Evolutionary conservation across 2,888 invertebrate genomes (phyloP).

Genomic region (Zhengitettix transpicula): DNA sequence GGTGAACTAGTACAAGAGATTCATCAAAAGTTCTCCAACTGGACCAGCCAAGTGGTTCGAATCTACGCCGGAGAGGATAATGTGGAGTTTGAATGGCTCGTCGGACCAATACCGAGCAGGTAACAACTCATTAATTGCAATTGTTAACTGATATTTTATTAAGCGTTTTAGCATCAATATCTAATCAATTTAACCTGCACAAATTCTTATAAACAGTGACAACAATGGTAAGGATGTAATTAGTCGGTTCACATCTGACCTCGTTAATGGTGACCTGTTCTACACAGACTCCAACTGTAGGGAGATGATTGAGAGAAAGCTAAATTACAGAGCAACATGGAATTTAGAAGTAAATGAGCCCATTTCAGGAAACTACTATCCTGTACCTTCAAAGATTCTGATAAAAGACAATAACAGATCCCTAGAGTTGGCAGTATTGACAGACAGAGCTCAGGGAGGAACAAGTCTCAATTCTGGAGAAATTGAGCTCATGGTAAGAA

Average conservation of each 20-base stretch:
- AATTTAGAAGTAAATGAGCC: conserved; percentile 45
- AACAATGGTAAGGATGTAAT: conserved; percentile 68
- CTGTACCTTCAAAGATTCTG: conserved; percentile 66
- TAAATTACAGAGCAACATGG: conserved; percentile 62
- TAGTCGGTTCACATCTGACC: conserved; percentile 43
- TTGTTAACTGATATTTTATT: no score
- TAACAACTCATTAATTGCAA: no score
- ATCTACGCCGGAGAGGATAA: no score
- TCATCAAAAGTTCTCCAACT: no score
- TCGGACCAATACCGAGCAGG: no score
- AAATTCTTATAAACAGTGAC: conserved; percentile 21
- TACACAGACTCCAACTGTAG: conserved; percentile 91
- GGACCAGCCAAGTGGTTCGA: no score
- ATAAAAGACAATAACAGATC: conserved; percentile 35
- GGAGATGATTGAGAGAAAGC: conserved; percentile 57
- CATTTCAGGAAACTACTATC: conserved; percentile 83
- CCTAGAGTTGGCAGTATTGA: conserved; percentile 39
- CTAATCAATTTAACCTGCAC: background rate
- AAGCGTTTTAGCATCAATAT: no score
- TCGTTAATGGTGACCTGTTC: conserved; percentile 49
- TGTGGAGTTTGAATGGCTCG: no score
- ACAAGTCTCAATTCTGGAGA: conserved; percentile 55
- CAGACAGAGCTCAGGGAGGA: conserved; percentile 70
- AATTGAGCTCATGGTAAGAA: conserved; percentile 56
- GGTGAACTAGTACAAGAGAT: no score